phyloP scores from a whole-genome alignment of 2,888 invertebrate species.

The Philonicus albiceps region DNA sequence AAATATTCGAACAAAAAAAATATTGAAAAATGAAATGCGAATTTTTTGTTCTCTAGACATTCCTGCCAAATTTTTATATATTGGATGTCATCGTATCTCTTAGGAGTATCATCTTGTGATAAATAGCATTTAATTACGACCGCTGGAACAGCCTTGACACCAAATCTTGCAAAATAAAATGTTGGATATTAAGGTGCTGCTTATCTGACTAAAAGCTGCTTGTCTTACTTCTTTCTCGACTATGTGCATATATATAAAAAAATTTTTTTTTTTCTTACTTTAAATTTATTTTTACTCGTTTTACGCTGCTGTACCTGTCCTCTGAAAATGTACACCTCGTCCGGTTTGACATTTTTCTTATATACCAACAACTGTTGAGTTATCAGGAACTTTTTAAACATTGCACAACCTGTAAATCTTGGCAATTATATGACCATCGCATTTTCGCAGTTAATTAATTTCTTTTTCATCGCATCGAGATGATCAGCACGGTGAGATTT shows the following conservation, averaged over 20 bases:
- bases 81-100: not conserved
- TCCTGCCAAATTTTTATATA: not conserved
- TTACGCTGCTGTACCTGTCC: not conserved
- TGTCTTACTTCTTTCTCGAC: not conserved
- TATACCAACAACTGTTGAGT: not conserved
- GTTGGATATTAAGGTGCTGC: constrained; percentile 2
- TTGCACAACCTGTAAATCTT: constrained; percentile 23
- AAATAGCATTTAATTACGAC: constrained; percentile 26
- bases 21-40: not conserved
- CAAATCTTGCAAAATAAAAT: constrained; percentile 22
- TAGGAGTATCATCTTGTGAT: not conserved
- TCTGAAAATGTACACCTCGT: not conserved
- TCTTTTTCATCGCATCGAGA: not conserved
- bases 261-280: not conserved
- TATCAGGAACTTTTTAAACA: constrained; percentile 14
- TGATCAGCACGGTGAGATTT: not conserved
- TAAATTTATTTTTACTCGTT: not conserved
- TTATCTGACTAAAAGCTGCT: not conserved
- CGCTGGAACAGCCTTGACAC: constrained; percentile 20
- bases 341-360: constrained; percentile 22
- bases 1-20: not conserved
- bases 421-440: constrained; percentile 11
- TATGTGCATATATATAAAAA: not conserved
- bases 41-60: not conserved
- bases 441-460: constrained; percentile 24